Base-by-base conservation (phyloP, 2,797 vertebrate species). In the Alcedo atthis region DNA sequence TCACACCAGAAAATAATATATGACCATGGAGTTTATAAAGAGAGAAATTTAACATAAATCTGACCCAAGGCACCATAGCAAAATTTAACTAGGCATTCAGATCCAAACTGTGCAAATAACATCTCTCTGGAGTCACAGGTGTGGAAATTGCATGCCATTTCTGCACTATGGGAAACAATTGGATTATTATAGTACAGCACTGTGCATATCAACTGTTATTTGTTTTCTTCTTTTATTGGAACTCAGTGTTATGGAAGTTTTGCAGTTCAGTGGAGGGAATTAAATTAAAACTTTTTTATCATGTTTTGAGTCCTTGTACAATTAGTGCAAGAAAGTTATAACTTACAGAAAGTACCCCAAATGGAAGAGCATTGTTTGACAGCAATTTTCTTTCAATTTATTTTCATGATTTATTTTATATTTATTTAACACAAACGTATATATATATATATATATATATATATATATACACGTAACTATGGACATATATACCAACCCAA, bases 71-170 rank as follows among this genome's bases (percentile, higher is more conserved):
- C 28, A 90, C 74, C 26, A 59, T 12, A 89, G 73, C 43, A 94
- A 94, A 88, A 91, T 76, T 96, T 97, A 83, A 87, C 90, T 91
- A 79, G 92, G 68, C 94, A 95, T 96, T 96, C 91, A 96, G 90
- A 96, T 95, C 83, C 97, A 97, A 96, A 97, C 96, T 97, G 96
- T 93, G 93, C 93, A 97, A 97, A 97, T 97, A 97, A 96, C 91
- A 97, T 89, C 85, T 89, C 85, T 93, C 78, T 73, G 55, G 92
- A 96, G 88, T 94, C 81, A 92, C 80, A 97, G 87, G 92, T 96
- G 83, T 96, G 93, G 87, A 98, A 97, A 98, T 97, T 97, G 93
- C 80, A 95, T 96, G 68, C 70, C 95, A 96, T 96, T 97, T 96
- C 82, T 86, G 83, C 91, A 86, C 95, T 95, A 74, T 78, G 57